Evolutionary conservation across 2,113 vertebrate genomes (phyloP).

Genomic region (Heliornis fulica): DNA sequence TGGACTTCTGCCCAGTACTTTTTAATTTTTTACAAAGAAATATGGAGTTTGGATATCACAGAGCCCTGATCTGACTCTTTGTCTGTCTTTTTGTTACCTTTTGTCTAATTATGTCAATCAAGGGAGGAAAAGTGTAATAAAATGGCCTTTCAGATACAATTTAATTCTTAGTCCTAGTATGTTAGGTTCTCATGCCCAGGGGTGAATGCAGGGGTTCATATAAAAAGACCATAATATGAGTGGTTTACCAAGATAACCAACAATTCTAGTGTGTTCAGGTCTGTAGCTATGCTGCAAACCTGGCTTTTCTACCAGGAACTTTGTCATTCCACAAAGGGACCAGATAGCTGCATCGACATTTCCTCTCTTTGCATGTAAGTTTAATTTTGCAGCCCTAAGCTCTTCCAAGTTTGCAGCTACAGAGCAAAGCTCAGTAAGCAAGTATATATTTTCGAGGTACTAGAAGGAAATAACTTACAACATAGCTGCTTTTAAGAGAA

Average conservation of each 20-base stretch:
- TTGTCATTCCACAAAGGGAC: background rate
- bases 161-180: background rate
- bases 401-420: background rate
- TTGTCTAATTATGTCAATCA: background rate
- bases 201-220: background rate
- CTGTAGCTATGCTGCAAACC: background rate
- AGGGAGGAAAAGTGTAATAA: background rate
- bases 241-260: background rate
- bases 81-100: background rate
- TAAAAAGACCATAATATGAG: background rate
- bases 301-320: background rate
- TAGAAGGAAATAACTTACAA: background rate
- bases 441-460: background rate
- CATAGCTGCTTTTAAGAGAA: background rate
- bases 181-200: background rate
- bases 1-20: background rate
- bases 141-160: background rate
- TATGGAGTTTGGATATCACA: background rate
- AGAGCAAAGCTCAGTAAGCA: background rate
- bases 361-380: background rate
- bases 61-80: background rate
- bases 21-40: background rate
- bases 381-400: background rate
- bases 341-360: background rate
- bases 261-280: background rate